phyloP scores from a whole-genome alignment of 2,888 invertebrate species.

The Sinodicranocentrus sp. region DNA sequence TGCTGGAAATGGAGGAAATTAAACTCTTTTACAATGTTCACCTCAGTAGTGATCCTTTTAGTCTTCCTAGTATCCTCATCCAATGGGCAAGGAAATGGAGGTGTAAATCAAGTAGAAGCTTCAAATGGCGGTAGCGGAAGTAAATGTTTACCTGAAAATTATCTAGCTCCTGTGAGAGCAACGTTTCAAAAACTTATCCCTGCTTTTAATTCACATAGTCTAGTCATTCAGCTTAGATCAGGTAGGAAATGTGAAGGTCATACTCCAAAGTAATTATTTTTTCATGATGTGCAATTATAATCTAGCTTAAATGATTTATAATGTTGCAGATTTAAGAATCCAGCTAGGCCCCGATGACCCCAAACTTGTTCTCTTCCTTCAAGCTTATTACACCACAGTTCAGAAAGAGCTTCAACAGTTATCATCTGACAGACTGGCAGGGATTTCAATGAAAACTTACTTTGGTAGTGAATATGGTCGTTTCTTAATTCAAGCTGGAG shows the following conservation, averaged over 20 bases:
- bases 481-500: constrained; percentile 55
- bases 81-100: not conserved
- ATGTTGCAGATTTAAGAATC: constrained; percentile 32
- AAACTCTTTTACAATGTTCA: not conserved
- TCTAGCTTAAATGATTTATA: too few species aligned
- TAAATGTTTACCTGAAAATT: constrained; percentile 41
- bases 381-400: constrained; percentile 39
- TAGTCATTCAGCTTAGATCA: constrained; percentile 56
- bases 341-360: constrained; percentile 50
- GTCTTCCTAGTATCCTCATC: not conserved
- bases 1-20: not conserved
- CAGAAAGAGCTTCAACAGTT: constrained; percentile 28
- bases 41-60: not conserved
- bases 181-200: constrained; percentile 67
- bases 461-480: constrained; percentile 61
- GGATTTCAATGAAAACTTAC: constrained; percentile 38
- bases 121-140: not conserved
- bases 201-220: constrained; percentile 48
- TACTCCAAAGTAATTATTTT: too few species aligned
- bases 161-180: constrained; percentile 4
- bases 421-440: not conserved
- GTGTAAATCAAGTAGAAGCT: not conserved
- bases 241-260: constrained; percentile 35
- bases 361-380: constrained; percentile 55
- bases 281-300: too few species aligned